Base-by-base conservation (phyloP, 2,113 vertebrate genomes). In the Ondatra zibethicus region DNA sequence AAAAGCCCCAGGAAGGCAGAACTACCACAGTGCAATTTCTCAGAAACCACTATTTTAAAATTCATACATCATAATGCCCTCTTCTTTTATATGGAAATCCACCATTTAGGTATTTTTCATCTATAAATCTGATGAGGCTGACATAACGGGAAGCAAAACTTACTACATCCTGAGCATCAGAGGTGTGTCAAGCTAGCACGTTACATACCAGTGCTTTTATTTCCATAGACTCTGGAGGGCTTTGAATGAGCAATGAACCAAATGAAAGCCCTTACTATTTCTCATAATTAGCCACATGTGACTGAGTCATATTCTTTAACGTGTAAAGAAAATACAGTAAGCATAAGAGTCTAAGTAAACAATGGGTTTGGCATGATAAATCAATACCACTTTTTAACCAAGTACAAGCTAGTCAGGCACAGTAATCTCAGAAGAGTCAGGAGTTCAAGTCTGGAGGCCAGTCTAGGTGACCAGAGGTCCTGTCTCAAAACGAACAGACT, bases 1-100 rank as follows among this genome's bases (percentile, higher is more conserved):
- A 96, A 96, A 97, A 96, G 96, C 97, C 92, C 89, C 92, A 94
- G 97, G 95, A 97, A 96, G 91, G 86, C 94, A 96, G 95, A 68
- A 58, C 92, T 89, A 70, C 96, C 94, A 84, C 73, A 63, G 95
- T 92, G 91, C 73, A 91, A 93, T 97, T 97, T 97, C 93, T 97
- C 78, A 66, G 93, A 97, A 97, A 94, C 72, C 66, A 94, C 81
- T 95, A 61, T 93, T 97, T 97, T 89, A 97, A 93, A 96, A 97
- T 96, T 96, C 94, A 97, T 95, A 95, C 45, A 94, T 94, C 78
- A 97, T 91, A 95, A 95, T 92, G 82, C 16, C 63, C 75, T 95
- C 85, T 95, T 82, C 92, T 97, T 97, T 97, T 94, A 95, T 87
- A 92, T 91, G 89, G 68, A 96, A 97, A 97, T 96, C 29, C 17